Base-by-base conservation (phyloP, 2,888 invertebrate genomes). In the Philaethria dido region DNA sequence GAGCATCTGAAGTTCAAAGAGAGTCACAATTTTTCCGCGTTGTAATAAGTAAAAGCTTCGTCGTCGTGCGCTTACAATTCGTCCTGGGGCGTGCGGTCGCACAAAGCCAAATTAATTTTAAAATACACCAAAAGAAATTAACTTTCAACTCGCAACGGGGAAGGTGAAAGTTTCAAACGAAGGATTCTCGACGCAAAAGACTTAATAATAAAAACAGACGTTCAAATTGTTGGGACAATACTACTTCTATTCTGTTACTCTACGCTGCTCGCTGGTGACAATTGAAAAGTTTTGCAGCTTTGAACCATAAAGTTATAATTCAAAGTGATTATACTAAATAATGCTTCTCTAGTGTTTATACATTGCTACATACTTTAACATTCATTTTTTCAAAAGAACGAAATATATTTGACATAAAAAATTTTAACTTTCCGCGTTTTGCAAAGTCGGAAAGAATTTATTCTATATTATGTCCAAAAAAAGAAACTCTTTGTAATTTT, bases 81-180 rank as follows among this genome's bases (percentile, higher is more conserved):
- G 81, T 84, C 87, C 88, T 74, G 83, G 77, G 90, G 86, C 87
- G 81, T 79, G 81, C 82, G 85, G 85, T 86, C 83, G 84, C 85
- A 88, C 89, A 90, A 91, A 91, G 89, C 85, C 83, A 90, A 91
- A 92, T 91, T 90, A 90, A 91, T 89, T 91, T 92, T 86, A 90
- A 90, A 91, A 91, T 88, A 90, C 88, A 91, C 89, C 86, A 86
- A 91, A 92, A 91, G 90, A 92, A 90, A 92, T 92, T 91, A 91
- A 91, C 91, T 92, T 91, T 82, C 81, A 79, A 79, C 76, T 81
- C 79, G 80, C 79, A 82, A 81, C 81, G 81, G 83, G 80, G 77
- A 80, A 83, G 84, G 89, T 84, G 84, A 86, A 90, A 89, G 82
- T 91, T 91, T 84, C 79, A 78, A 86, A 84, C 85, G 82, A 82